Base-by-base conservation (phyloP, 2,797 vertebrate species). In the Aeoliscus strigatus region DNA sequence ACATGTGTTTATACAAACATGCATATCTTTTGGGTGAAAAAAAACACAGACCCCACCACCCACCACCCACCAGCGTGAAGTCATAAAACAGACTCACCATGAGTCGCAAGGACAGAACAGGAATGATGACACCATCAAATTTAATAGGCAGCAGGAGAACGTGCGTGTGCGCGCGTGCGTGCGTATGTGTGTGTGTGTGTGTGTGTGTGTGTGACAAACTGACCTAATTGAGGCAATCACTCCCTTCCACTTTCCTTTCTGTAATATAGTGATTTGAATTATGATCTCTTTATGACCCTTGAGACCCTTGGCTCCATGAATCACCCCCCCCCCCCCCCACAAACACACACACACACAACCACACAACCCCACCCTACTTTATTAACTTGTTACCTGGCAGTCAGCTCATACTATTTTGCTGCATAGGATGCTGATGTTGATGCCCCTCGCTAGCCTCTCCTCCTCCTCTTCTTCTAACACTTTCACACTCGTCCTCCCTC, bases 91-190 rank as follows among this genome's bases (percentile, higher is more conserved):
- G 51, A 21, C 21, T 49, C 14, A 14, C 47, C 36, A 12, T 9
- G 17, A 66, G 52, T 62, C 60, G 49, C 77, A 73, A 73, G 71
- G 75, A 76, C 66, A 47, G 56, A 39, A 38, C 32, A 39, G 46
- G 43, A 57, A 68, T 44, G 67, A 73, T 76, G 77, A 40, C 36
- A 8, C 61, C 51, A 58, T 81, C 77, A 76, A 25, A 55, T 77
- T 60, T 76, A 72, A 80, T 63, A 46, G 39, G 43, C 51, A 39
- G 54, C 1, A 16, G 53, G 16, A 47, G 60, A 47, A 36, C n/a
- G 46, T 42, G 31, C 14, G 29, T 15, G 37, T n/a, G n/a, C n/a
- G n/a, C n/a, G n/a, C n/a, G n/a, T n/a, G n/a, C n/a, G n/a, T n/a
- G n/a, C n/a, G n/a, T n/a, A n/a, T n/a, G n/a, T n/a, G n/a, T n/a